These are phyloP conservation scores for Balanococcus diminutus DNA, from an alignment of 2,888 invertebrate species.

Conservation along the genomic window DNA sequence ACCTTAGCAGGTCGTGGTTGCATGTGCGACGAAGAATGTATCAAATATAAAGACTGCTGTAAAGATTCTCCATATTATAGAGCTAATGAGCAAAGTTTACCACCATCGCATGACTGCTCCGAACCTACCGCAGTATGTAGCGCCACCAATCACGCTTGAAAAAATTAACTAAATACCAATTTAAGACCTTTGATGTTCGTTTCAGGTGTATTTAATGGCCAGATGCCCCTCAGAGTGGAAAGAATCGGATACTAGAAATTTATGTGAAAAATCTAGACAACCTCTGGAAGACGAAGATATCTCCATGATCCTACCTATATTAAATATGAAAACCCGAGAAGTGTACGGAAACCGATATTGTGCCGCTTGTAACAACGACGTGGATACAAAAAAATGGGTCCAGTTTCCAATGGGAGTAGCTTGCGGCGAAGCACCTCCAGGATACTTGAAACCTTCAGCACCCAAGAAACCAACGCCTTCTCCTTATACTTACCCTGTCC, in stretches of 20 bases:
- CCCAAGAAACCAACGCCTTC: no score
- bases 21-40: conserved; percentile 63
- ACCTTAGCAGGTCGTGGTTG: conserved; percentile 60
- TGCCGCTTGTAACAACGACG: conserved; percentile 62
- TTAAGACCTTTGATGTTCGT: conserved; percentile 57
- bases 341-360: conserved; percentile 62
- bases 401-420: conserved; percentile 9
- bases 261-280: conserved; percentile 58
- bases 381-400: neutral
- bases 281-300: conserved; percentile 58
- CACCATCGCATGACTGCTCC: conserved; percentile 61
- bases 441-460: neutral
- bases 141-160: neutral
- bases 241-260: conserved; percentile 57
- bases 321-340: conserved; percentile 59
- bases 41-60: conserved; percentile 63
- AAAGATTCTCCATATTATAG: conserved; percentile 61
- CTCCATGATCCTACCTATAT: conserved; percentile 57
- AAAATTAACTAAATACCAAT: neutral
- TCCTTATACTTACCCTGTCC: neutral
- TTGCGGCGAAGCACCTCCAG: neutral
- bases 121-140: conserved; percentile 61
- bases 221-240: conserved; percentile 62
- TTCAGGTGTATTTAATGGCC: conserved; percentile 62
- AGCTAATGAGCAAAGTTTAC: conserved; percentile 59